phyloP scores from a whole-genome alignment of 2,888 invertebrate species.

The Caenorhabditis macrosperma region DNA sequence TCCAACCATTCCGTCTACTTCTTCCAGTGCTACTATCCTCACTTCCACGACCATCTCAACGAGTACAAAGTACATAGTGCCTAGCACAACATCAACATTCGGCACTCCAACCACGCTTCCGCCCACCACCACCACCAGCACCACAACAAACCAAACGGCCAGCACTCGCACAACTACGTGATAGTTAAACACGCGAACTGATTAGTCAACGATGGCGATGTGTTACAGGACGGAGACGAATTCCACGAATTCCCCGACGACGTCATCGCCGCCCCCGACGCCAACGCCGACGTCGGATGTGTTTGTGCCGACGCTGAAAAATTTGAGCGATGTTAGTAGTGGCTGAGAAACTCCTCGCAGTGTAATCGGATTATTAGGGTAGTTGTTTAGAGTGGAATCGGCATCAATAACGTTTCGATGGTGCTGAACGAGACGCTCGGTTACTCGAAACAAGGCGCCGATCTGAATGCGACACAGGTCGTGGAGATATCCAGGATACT shows the following conservation, averaged over 20 bases:
- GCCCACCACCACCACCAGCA: conserved; percentile 5
- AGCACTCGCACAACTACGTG: conserved; percentile 40
- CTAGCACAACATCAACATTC: conserved; percentile 7
- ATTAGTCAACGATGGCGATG: neutral
- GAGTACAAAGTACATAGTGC: neutral
- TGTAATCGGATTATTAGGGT: conserved; percentile 12
- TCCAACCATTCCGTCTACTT: neutral
- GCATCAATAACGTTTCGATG: conserved; percentile 46
- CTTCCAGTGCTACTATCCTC: neutral
- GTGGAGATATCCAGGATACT: conserved; percentile 47
- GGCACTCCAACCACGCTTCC: neutral
- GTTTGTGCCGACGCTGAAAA: conserved; percentile 58
- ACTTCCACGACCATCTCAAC: neutral
- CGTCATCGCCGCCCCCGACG: conserved; percentile 10
- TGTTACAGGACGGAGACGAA: conserved; percentile 43
- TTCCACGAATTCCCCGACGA: conserved; percentile 37
- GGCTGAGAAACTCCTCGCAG: neutral
- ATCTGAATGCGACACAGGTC: conserved; percentile 52
- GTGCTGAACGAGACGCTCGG: conserved; percentile 45
- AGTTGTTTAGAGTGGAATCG: conserved; percentile 49
- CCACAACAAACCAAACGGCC: conserved; percentile 1
- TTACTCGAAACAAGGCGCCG: conserved; percentile 30
- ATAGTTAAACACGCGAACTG: conserved; percentile 8
- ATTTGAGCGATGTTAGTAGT: conserved; percentile 60
- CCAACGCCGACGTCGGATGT: conserved; percentile 14